Percentiles rank a stretch among this genome's conserved stretches.
phyloP scores from a whole-genome alignment of 2,113 vertebrate species.

The Pipa parva region DNA sequence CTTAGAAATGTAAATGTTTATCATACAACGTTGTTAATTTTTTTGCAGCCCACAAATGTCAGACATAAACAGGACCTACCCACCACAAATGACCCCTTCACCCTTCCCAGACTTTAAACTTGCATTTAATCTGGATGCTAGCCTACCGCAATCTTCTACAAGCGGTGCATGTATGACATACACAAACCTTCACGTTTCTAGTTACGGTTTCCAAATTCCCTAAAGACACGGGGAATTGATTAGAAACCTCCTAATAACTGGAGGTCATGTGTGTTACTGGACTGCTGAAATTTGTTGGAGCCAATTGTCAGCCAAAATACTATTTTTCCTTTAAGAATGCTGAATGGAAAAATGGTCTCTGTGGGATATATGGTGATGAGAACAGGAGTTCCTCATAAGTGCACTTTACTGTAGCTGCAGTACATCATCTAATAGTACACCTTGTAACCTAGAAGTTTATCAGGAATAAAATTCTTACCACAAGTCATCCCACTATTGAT shows the following conservation, averaged over 20 bases:
- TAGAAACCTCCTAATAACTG: conserved; percentile 23
- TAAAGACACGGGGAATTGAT: conserved; percentile 10
- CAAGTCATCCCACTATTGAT: conserved; percentile 22
- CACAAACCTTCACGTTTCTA: conserved; percentile 1
- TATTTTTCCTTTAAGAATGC: neutral
- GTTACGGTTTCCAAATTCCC: conserved; percentile 6
- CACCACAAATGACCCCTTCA: conserved; percentile 25
- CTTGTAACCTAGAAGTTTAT: conserved; percentile 46
- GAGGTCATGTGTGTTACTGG: conserved; percentile 20
- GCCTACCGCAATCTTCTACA: neutral
- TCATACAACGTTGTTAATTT: neutral
- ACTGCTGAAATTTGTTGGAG: neutral
- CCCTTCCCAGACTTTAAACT: neutral
- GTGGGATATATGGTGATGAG: neutral
- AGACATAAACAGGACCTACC: neutral
- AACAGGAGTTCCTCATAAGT: conserved; percentile 40
- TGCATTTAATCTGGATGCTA: neutral
- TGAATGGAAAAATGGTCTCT: conserved; percentile 11
- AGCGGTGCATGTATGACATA: neutral
- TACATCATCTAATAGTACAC: conserved; percentile 39
- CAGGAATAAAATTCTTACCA: conserved; percentile 37
- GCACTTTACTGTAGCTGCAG: conserved; percentile 11
- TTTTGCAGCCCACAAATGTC: neutral
- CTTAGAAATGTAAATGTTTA: too few relatives aligned
- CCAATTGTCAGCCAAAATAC: neutral